Base-by-base conservation (phyloP, 2,888 invertebrate genomes). In the Scaptomyza cyrtandrae region DNA sequence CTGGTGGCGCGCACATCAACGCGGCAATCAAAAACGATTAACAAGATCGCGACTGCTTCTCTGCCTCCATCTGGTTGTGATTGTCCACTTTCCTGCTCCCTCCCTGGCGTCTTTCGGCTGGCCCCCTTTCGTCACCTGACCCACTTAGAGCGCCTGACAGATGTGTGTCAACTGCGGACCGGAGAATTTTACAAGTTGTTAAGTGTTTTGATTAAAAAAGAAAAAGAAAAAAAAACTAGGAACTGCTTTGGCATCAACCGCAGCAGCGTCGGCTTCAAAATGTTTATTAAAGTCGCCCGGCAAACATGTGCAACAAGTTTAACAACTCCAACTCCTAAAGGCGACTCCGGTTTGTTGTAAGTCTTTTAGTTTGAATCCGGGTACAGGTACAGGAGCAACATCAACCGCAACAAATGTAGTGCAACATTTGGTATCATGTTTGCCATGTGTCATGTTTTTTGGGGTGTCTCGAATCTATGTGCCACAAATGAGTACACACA, bases 121-220 rank as follows among this genome's bases (percentile, higher is more conserved):
- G 37, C 52, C 43, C 41, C 35, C 50, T 57, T 53, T 64, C 53
- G 69, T 61, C 80, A 77, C 66, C 63, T 85, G 87, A 85, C 87
- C 85, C 78, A 86, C 71, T 85, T 85, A 64, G 68, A 53, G 58
- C 69, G 62, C 67, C 73, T 86, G 87, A 86, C 85, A 86, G 85
- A 86, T 86, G 85, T 86, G 78, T 86, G 85, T 86, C 85, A 86
- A 85, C 85, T 76, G 82, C 72, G 65, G 85, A 41, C 56, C 66
- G 67, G 70, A 86, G 83, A 86, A 86, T 83, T 86, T 78, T 83
- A 86, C 86, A 83, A 86, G 80, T 86, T 83, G 83, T 86, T 83
- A 83, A 86, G 86, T 83, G 83, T 76, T 83, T 86, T 76, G 80
- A 78, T 83, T 83, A 83, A 78, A 81, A 78, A 39, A 39, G 10